Evolutionary conservation across 2,888 invertebrate species (phyloP).

Genomic region (Acanthosepion esculentum): DNA sequence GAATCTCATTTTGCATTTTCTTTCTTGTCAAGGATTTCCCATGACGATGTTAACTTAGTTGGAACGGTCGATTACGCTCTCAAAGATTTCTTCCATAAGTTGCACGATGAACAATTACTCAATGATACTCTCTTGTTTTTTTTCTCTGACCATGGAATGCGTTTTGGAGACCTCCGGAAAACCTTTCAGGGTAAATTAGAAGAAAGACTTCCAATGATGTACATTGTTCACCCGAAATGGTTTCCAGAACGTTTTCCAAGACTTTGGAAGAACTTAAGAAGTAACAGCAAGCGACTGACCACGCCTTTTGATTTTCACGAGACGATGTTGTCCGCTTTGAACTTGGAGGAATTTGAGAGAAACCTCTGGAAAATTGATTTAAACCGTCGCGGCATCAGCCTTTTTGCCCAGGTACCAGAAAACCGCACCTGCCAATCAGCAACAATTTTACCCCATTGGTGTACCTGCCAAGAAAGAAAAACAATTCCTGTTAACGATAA

Average conservation of each 20-base stretch:
- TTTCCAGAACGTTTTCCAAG: slow-evolving; percentile 80
- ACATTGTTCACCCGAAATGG: slow-evolving; percentile 83
- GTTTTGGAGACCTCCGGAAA: slow-evolving; percentile 87
- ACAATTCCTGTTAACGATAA: slow-evolving; percentile 78
- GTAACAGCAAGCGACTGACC: slow-evolving; percentile 82
- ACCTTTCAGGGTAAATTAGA: slow-evolving; percentile 87
- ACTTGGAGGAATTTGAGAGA: slow-evolving; percentile 53
- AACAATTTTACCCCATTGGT: slow-evolving; percentile 88
- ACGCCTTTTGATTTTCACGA: slow-evolving; percentile 89
- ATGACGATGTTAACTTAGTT: slow-evolving; percentile 88
- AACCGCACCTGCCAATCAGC: slow-evolving; percentile 85
- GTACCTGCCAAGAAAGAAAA: slow-evolving; percentile 85
- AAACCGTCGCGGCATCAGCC: slow-evolving; percentile 77
- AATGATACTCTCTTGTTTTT: slow-evolving; percentile 63
- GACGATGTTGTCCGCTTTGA: slow-evolving; percentile 82
- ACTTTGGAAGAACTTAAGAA: slow-evolving; percentile 81
- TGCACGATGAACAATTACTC: slow-evolving; percentile 66
- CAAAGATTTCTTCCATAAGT: slow-evolving; percentile 78
- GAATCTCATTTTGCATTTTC: slow-evolving; percentile 86
- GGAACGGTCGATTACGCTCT: slow-evolving; percentile 83
- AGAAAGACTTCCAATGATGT: slow-evolving; percentile 88
- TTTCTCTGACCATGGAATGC: slow-evolving; percentile 91
- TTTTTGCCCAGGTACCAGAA: slow-evolving; percentile 83
- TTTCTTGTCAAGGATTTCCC: slow-evolving; percentile 88
- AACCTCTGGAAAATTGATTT: slow-evolving; percentile 74